phyloP scores from a whole-genome alignment of 2,888 invertebrate genomes.

The Formica aserva region DNA sequence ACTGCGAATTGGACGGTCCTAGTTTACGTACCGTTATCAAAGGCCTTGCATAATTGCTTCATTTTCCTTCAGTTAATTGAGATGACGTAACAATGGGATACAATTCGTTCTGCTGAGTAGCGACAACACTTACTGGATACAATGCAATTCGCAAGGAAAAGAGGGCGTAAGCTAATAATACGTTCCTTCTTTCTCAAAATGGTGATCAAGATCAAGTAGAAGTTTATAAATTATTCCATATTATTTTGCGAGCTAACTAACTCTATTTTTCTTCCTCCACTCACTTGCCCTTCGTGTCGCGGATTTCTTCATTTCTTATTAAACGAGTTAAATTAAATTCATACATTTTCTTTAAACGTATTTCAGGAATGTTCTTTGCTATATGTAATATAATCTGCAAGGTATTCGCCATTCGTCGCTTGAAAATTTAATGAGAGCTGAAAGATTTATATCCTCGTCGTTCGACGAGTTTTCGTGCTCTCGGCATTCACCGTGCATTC shows the following conservation, averaged over 20 bases:
- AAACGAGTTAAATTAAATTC: conserved; percentile 38
- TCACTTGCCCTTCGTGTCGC: neutral
- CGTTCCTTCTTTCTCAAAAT: neutral
- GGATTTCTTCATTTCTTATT: conserved; percentile 41
- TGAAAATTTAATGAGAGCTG: conserved; percentile 50
- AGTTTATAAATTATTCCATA: conserved; percentile 20
- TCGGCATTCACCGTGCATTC: conserved; percentile 6
- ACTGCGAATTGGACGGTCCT: conserved; percentile 58
- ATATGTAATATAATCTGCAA: conserved; percentile 34
- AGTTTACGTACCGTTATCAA: conserved; percentile 52
- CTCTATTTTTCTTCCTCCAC: neutral
- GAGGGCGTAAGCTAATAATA: conserved; percentile 34
- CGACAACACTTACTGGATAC: conserved; percentile 34
- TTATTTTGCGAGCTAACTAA: conserved; percentile 14
- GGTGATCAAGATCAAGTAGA: conserved; percentile 21
- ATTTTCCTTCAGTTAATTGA: conserved; percentile 65
- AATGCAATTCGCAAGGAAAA: conserved; percentile 8
- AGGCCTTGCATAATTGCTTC: conserved; percentile 61
- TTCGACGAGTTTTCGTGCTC: conserved; percentile 43
- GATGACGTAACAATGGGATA: conserved; percentile 55
- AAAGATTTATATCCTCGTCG: conserved; percentile 47
- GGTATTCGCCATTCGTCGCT: conserved; percentile 32
- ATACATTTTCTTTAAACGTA: conserved; percentile 26
- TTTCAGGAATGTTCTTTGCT: conserved; percentile 15
- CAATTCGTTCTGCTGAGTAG: conserved; percentile 45